Base-by-base conservation (phyloP, 2,797 vertebrate genomes). In the Sebastes minor region DNA sequence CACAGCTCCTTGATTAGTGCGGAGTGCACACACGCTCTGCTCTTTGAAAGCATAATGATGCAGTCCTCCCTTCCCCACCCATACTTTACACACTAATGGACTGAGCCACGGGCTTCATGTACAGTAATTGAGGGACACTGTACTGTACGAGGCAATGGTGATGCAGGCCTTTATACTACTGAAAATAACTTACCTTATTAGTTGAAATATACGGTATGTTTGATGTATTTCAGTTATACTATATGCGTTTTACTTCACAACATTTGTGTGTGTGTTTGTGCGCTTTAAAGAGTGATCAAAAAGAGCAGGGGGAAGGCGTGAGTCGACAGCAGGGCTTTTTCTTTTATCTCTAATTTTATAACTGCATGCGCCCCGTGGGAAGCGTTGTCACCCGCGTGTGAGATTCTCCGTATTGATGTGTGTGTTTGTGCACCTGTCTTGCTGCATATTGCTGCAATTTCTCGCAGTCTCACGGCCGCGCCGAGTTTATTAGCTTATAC, bases 301-400 rank as follows among this genome's bases (percentile, higher is more conserved):
- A 88, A 59, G 64, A 76, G 53, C 77, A 52, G 55, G 25, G 56
- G 57, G 74, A 71, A 60, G 72, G 81, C 61, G 53, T 5, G 18
- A 81, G 68, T 49, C 3, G 38, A 89, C 78, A 78, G 77, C 71
- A 57, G 66, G 63, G 63, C n/a, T 53, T 89, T 82, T 72, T 78
- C 63, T 89, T 88, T 94, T 56, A 89, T 82, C 78, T 90, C 74
- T 87, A 70, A 88, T 92, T 92, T 84, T 88, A 82, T 84, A 83
- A 80, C 85, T 46, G 32, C 14, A 57, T 22, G 57, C 7, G 53
- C 74, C 89, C 80, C 61, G 2, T 67, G 87, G 87, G 91, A 80
- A 55, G 30, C 65, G 4, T 70, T 71, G 65, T 84, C 82, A 82
- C 79, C 57, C 77, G 22, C 53, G 46, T 62, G 14, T 69, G 49